Conservation (phyloP, 1,140 invertebrate genomes). For the Drosophila bocqueti region DNA sequence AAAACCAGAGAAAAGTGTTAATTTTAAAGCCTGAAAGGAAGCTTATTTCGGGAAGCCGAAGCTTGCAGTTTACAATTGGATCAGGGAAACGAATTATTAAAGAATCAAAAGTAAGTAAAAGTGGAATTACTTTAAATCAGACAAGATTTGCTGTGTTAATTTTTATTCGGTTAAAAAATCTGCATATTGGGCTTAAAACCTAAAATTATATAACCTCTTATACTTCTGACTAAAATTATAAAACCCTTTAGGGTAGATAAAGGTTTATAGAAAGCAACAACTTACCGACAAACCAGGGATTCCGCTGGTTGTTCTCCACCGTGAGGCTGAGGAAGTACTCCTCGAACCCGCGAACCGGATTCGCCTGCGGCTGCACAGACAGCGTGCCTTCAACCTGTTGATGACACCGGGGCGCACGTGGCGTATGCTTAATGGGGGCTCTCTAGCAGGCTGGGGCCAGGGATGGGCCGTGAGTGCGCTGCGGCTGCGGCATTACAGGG, state of each 20-base stretch:
- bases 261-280: conserved; percentile 33
- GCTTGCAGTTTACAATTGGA: no score
- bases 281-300: conserved; percentile 97
- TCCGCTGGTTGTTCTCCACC: conserved; percentile 93
- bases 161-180: no score
- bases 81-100: no score
- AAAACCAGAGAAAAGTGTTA: not conserved
- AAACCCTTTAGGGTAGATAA: not conserved
- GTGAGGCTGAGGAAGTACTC: conserved; percentile 95
- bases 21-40: not conserved
- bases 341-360: conserved; percentile 94
- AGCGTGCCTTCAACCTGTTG: conserved; percentile 92
- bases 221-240: not conserved
- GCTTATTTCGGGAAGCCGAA: not conserved
- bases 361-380: conserved; percentile 95
- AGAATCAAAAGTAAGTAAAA: no score
- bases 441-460: not conserved
- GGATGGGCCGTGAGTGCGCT: conserved; percentile 2
- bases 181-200: no score
- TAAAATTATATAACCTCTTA: not conserved
- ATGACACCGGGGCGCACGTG: conserved; percentile 33
- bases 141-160: no score
- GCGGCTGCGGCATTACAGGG: not conserved
- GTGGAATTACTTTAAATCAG: no score
- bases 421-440: conserved; percentile 60